Base-by-base conservation (phyloP, 1,140 invertebrate species). In the Neodiprion pinetum region DNA sequence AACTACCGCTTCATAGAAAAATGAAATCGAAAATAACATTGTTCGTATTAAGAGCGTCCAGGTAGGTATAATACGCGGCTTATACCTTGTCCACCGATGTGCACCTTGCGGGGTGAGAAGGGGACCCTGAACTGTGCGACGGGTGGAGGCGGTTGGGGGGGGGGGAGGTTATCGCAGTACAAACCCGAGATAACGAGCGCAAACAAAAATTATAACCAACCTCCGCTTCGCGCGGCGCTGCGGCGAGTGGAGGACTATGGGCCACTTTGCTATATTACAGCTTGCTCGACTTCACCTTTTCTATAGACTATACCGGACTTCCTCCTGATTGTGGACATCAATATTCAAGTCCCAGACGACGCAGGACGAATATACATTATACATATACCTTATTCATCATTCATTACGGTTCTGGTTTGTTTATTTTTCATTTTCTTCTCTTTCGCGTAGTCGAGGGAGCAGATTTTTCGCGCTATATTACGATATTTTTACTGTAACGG, bases 151-250 rank as follows among this genome's bases (percentile, higher is more conserved):
- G 23, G n/a, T 5, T 9, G 48, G 8, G 4, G 74, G 50, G 77
- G 76, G 72, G 76, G 71, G 77, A 76, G 28, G 80, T 88, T 89
- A 89, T 89, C 87, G 83, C 81, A 86, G 75, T 81, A 80, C 82
- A 89, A 88, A 89, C 87, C 78, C 82, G 75, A 86, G 87, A 89
- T 89, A 89, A 88, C 84, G 75, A 81, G 81, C 67, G 82, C 84
- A 87, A 88, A 88, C 84, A 87, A 81, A 84, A 84, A 83, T 12
- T 61, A 3, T 61, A 40, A 40, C 28, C 28, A 40, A 61, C 53
- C 53, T 17, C 53, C 11, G 11, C 53, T 14, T 17, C 8, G 53
- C 53, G 11, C 53, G n/a, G 53, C 53, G 9, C 53, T 61, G 28
- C 28, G 28, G 17, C 17, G 17, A 21, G 17, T 21, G 17, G 17